A percentile compares a stretch with the other conserved stretches of the same genome.
These are phyloP conservation scores for Agrochola lota DNA, from an alignment of 2,888 invertebrate species.

Conservation along the genomic window DNA sequence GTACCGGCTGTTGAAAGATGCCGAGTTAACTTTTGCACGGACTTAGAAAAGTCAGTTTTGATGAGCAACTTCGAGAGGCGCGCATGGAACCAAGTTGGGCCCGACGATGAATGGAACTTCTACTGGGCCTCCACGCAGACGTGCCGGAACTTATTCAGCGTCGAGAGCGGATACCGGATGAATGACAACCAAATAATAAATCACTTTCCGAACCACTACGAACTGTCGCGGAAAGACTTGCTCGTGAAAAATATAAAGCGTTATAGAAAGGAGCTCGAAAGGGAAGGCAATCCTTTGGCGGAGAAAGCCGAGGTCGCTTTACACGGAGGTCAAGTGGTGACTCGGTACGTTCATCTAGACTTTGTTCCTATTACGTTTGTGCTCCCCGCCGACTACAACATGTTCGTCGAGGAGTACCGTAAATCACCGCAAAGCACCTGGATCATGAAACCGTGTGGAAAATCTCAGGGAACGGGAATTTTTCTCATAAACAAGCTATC, in stretches of 20 bases:
- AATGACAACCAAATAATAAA: constrained; percentile 98
- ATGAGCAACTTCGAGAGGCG: constrained; percentile 81
- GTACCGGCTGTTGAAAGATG: constrained; percentile 85
- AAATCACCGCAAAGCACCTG: constrained; percentile 98
- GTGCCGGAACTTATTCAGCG: constrained; percentile 95
- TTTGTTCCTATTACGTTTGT: constrained; percentile 98
- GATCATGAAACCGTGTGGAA: constrained; percentile 99
- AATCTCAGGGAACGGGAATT: constrained; percentile 98
- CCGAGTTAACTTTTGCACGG: constrained; percentile 84
- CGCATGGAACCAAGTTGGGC: constrained; percentile 94
- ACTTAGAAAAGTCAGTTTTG: constrained; percentile 80
- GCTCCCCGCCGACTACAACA: constrained; percentile 98
- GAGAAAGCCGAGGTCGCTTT: constrained; percentile 91
- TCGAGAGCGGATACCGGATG: constrained; percentile 80
- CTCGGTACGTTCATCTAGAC: constrained; percentile 94
- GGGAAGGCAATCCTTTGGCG: constrained; percentile 96
- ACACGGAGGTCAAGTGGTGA: constrained; percentile 91
- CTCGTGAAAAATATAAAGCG: constrained; percentile 98
- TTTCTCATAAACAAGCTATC: constrained; percentile 98
- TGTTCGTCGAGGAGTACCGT: constrained; percentile 99
- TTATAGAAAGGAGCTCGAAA: constrained; percentile 97
- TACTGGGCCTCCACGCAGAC: constrained; percentile 98
- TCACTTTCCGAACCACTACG: constrained; percentile 98
- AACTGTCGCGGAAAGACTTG: constrained; percentile 98
- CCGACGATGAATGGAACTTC: constrained; percentile 98